Base-by-base conservation (phyloP, 2,888 invertebrate genomes). In the Chrysolina americana region DNA sequence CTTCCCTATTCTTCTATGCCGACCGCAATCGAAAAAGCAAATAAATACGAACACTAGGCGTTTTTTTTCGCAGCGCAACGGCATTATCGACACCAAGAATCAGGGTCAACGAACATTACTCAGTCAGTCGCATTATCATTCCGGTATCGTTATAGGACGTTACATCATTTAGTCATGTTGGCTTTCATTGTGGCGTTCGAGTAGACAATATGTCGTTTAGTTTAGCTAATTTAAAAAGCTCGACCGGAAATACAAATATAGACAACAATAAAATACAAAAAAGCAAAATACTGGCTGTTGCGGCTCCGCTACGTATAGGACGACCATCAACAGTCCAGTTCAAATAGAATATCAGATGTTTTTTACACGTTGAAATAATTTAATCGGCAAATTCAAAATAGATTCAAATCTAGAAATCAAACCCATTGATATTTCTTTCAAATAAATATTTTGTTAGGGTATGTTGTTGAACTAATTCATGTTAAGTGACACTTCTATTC, bases 191-290 rank as follows among this genome's bases (percentile, higher is more conserved):
- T 74, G 73, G 68, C 68, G 36, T 53, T 36, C 21, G 41, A 56
- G 56, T 65, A 76, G 70, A 76, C 76, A 76, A 76, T 76, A 70
- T 76, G 71, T 71, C 76, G 66, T 76, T 76, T 76, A 71, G 68
- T 71, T 65, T 65, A 76, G 73, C 73, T 73, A 68, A 73, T 73
- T 76, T 71, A 69, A 71, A 73, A 74, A 71, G 69, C 69, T 71
- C 70, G 63, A 71, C 74, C 76, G 76, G 74, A 73, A 71, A 75
- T 73, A 75, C 71, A 70, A 64, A 75, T 63, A 69, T 63, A 63
- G 68, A 68, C 73, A 64, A 69, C 73, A 64, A 64, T 73, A 64
- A 73, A 68, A 73, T 73, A 73, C 68, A 36, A 73, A 68, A 73
- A 66, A 63, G 56, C 19, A 64, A 28, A 44, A 70, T 53, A 53